Conservation (phyloP, 2,888 invertebrate species). For the Xanthia icteritia region DNA sequence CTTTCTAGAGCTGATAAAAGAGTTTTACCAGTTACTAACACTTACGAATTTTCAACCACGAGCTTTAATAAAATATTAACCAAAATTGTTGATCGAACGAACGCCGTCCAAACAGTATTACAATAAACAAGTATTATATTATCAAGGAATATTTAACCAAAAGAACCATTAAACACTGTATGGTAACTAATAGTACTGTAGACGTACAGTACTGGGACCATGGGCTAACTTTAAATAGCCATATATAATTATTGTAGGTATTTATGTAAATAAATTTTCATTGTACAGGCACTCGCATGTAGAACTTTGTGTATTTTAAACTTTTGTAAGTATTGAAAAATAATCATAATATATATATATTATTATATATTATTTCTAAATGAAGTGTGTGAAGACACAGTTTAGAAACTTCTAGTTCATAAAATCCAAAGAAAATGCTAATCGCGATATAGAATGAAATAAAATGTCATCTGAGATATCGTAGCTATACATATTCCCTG, state of each 20-base stretch:
- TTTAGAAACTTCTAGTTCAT: constrained; percentile 1
- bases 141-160: not conserved
- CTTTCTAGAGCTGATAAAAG: not conserved
- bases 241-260: not conserved
- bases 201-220: not conserved
- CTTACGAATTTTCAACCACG: not conserved
- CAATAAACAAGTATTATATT: not conserved
- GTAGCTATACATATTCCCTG: constrained; percentile 37
- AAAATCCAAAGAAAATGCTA: constrained; percentile 13
- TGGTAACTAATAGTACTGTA: not conserved
- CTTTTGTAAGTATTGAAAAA: not conserved
- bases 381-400: not conserved
- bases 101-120: not conserved
- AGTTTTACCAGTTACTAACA: not conserved
- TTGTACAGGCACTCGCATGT: too few species aligned
- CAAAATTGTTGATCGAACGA: not conserved
- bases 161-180: too few species aligned
- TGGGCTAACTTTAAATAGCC: not conserved
- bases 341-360: too few species aligned
- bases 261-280: too few species aligned
- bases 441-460: constrained; percentile 42
- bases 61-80: not conserved
- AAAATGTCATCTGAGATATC: constrained; percentile 44
- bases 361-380: not conserved
- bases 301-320: too few species aligned